Evolutionary conservation across 2,797 vertebrate genomes (phyloP), one percentile per base, ranked within the genome.

Genomic region (Tangara arthus): DNA sequence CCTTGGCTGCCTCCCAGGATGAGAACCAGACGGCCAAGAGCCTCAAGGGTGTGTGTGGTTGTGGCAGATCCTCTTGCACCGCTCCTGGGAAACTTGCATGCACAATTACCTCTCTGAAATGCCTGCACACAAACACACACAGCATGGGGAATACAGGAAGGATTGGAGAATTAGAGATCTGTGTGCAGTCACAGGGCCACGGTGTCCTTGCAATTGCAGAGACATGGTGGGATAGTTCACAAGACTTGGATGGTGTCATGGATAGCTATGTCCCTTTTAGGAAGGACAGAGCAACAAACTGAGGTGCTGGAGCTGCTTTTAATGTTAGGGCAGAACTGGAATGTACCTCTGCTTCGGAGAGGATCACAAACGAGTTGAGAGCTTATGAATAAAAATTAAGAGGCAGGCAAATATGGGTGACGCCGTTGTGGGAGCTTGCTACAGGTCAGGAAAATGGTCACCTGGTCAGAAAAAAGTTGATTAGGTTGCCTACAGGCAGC

Each of bases 81-180:
- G 46, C 27, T 44, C 61, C n/a, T 20, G 37, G 61, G n/a, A 59
- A 85, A 28, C 27, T 32, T 66, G 37, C n/a, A 44, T 1, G 15
- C 53, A 27, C 37, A 32, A 44, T 66, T 44, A 59, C 32, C 44
- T 44, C 27, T 23, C 46, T 44, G 82, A 44, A 59, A 59, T 44
- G 53, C n/a, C 53, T n/a, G 61, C n/a, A 23, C 61, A 28, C 8
- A 44, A 59, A 23, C 13, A 13, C 47, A 18, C 0, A 0, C 53
- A 66, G 37, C 19, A 19, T 11, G 10, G 44, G 70, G n/a, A 84
- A 23, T 9, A 13, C 37, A n/a, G 82, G 23, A 23, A 37, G 19
- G 37, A 60, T 15, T 19, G 53, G 12, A 59, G 46, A 46, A n/a
- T 37, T 20, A 37, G 19, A 52, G 39, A 76, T 37, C 28, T 44